Evolutionary conservation across 2,888 invertebrate genomes (phyloP).

Genomic region (Galeruca laticollis): DNA sequence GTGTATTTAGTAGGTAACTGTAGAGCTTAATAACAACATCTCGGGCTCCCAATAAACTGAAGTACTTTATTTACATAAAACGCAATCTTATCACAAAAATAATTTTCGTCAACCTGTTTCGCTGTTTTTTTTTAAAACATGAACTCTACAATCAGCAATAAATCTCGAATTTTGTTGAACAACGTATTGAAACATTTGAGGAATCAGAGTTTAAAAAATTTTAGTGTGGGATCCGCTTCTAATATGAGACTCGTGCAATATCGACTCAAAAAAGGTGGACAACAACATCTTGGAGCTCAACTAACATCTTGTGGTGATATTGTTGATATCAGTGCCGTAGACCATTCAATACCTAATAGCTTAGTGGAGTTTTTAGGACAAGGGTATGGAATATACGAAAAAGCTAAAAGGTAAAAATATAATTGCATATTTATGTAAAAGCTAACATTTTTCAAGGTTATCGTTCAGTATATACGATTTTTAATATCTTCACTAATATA

Average conservation of each 20-base stretch:
- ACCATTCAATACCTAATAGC: constrained; percentile 70
- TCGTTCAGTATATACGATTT: too few species aligned
- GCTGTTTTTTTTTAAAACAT: not conserved
- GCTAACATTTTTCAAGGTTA: not conserved
- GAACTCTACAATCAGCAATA: not conserved
- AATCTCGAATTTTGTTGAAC: constrained; percentile 8
- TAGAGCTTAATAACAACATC: not conserved
- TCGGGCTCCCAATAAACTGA: not conserved
- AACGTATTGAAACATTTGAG: constrained; percentile 10
- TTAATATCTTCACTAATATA: too few species aligned
- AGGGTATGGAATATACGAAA: constrained; percentile 67
- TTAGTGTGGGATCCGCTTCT: constrained; percentile 55
- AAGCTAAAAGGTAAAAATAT: constrained; percentile 69
- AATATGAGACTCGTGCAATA: constrained; percentile 83
- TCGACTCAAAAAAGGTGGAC: constrained; percentile 70
- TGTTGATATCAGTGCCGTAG: constrained; percentile 73
- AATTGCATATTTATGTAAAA: constrained; percentile 9
- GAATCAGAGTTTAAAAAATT: constrained; percentile 48
- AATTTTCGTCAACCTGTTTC: not conserved
- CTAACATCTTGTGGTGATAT: constrained; percentile 74
- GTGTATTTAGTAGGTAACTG: constrained; percentile 3
- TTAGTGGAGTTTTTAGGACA: constrained; percentile 70
- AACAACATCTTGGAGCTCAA: constrained; percentile 75
- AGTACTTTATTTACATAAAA: constrained; percentile 8
- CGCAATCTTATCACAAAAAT: constrained; percentile 5